Evolutionary conservation across 1,140 invertebrate genomes (phyloP).

Genomic region (Diachasmimorpha longicaudata): DNA sequence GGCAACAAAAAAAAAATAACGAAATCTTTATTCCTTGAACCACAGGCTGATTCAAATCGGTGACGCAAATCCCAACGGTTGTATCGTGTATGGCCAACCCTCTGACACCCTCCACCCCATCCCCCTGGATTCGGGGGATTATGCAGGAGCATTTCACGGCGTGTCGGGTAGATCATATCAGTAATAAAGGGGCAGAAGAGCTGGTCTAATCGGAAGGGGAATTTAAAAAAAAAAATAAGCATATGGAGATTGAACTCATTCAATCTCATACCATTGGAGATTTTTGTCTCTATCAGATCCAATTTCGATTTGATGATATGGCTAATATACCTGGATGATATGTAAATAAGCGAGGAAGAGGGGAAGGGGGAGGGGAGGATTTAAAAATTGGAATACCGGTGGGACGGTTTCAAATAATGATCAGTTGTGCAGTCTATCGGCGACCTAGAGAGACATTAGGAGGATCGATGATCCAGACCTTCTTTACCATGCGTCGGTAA

Average conservation of each 20-base stretch:
- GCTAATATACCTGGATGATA: not conserved
- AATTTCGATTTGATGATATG: not conserved
- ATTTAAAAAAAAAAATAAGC: not conserved
- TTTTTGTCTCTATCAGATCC: not conserved
- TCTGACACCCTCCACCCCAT: too few relatives aligned
- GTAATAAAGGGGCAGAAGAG: not conserved
- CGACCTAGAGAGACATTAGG: too few relatives aligned
- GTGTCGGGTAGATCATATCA: not conserved
- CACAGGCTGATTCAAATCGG: slow-evolving; percentile 9
- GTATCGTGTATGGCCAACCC: too few relatives aligned
- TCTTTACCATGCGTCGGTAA: not conserved
- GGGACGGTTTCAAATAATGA: too few relatives aligned
- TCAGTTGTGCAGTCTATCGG: too few relatives aligned
- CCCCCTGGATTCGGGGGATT: not conserved
- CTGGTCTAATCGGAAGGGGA: not conserved
- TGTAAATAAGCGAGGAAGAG: not conserved
- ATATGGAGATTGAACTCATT: slow-evolving; percentile 1
- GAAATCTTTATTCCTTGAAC: not conserved
- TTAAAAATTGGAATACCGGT: too few relatives aligned
- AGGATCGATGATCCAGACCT: too few relatives aligned
- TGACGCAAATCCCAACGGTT: slow-evolving; percentile 2
- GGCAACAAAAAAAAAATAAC: not conserved
- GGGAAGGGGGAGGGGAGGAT: too few relatives aligned
- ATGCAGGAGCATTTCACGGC: not conserved
- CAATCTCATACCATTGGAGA: not conserved